Evolutionary conservation across 2,888 invertebrate species (phyloP), one percentile per base, ranked within the genome.

Genomic region (Ophion costatus): DNA sequence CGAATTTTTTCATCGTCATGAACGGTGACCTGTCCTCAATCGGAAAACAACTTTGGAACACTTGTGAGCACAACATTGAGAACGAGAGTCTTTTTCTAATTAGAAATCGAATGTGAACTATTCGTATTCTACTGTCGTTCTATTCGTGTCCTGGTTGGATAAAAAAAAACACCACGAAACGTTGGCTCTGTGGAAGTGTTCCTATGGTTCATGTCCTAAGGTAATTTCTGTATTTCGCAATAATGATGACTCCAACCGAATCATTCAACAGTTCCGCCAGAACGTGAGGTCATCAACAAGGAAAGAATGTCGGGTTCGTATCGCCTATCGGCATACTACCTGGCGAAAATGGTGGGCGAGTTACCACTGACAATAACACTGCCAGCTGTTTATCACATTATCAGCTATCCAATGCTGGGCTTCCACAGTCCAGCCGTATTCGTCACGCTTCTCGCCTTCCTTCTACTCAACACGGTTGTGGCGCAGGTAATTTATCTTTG

Each of bases 291-390:
- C 59, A 96, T 97, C 87, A 96, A 96, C 92, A 97, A 97, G 92
- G 97, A 97, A 93, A 94, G 97, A 82, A 95, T 96, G 87, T 96
- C 97, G 17, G 97, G 97, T 70, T 96, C 97, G 56, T 97, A 97
- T 92, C 95, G 97, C 78, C 94, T 97, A 75, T 97, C 97, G 10
- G 97, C 97, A 57, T 97, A 97, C 92, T 97, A 97, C 94, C 93
- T 97, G 91, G 97, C 97, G 84, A 97, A 97, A 94, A 97, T 97
- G 96, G 95, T 96, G 85, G 97, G 97, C 82, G 97, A 97, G 93
- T 92, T 97, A 90, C 97, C 97, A 10, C 93, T 97, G 88, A 96
- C 96, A 64, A 95, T 97, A 89, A 96, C 96, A 59, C 94, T 97
- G 90, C 97, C 97, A 82, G 96, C 96, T 64, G 95, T 97, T 90